Base-by-base conservation (phyloP, 2,113 vertebrate species). In the Lepisosteus oculatus region DNA sequence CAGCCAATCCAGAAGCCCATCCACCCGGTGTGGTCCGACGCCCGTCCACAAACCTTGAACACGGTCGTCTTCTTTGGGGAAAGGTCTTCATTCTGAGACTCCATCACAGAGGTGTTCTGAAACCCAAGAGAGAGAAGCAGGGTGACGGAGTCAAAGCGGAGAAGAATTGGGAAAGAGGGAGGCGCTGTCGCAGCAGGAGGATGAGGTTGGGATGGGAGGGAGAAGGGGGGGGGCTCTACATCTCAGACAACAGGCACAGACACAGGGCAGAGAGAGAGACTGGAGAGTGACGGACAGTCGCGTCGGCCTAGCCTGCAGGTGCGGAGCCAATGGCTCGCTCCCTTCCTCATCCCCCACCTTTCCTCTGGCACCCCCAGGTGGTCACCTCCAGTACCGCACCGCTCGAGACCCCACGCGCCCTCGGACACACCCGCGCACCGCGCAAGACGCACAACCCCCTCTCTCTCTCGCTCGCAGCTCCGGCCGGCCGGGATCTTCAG, bases 31-130 rank as follows among this genome's bases (percentile, higher is more conserved):
- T 29, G 17, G 17, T 1, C 17, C 17, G 17, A 29, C 17, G n/a
- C 17, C 17, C 17, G 17, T 61, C 55, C 74, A 68, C 91, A 75
- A 89, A 97, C 96, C 95, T 96, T 97, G 90, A 96, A 94, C 82
- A 97, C 88, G 77, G 95, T 96, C 88, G 85, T 98, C 93, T 96
- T 98, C 95, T 96, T 99, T 91, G 96, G 95, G 85, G 96, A 97
- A 86, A 97, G 90, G 84, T 98, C 96, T 77, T 98, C 95, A 92
- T 94, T 99, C 87, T 96, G 95, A 84, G 97, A 95, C 87, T 98
- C 97, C 95, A 97, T 98, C 86, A 93, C 94, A 81, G 95, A 96
- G 9, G 95, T 95, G 85, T 94, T 97, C 96, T 98, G 85, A 15
- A 54, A 29, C n/a, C 76, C 8, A 77, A 61, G 76, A 55, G 47